Evolutionary conservation across 2,797 vertebrate species (phyloP), one percentile per base, ranked within the genome.

Genomic region (Melanitta fusca): DNA sequence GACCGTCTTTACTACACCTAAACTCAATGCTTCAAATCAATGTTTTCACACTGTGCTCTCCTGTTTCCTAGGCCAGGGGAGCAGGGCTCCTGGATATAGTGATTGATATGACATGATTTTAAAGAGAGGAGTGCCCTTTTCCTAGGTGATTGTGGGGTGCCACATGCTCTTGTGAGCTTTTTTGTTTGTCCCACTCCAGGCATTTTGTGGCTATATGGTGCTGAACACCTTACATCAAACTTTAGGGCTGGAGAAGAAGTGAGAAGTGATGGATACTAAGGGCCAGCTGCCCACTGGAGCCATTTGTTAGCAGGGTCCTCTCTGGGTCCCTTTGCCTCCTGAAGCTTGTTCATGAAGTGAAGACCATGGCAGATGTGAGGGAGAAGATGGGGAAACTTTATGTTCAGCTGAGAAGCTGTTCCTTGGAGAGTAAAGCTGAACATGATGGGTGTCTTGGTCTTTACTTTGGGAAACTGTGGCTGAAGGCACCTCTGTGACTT

Each of bases 131-230:
- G 14, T 14, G 20, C 7, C 14, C 34, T 75, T 34, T 32, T 45
- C 10, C 28, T 57, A 47, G n/a, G 38, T 43, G 27, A 15, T 64
- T 69, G 5, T 60, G 22, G 27, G 39, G 51, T 69, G 58, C 16
- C 18, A 16, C 18, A 5, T 34, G 4, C 11, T 73, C 18, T 47
- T 5, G 2, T 0, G 5, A 3, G 27, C 11, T 68, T 69, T 89
- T 85, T 66, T 18, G 9, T 28, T 87, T 92, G 51, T 38, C 4
- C 25, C 4, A 5, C 25, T 41, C 11, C 20, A 17, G 0, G 2
- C 64, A 32, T 54, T 78, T 65, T 78, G 41, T 32, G n/a, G 47
- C 6, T 61, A 21, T 54, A 47, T 62, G 39, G 21, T 61, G 54
- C 21, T 69, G 61, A 72, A 77, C 1, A 2, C 30, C 17, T 91